phyloP scores from a whole-genome alignment of 2,888 invertebrate species.

The Eretmocerus hayati region DNA sequence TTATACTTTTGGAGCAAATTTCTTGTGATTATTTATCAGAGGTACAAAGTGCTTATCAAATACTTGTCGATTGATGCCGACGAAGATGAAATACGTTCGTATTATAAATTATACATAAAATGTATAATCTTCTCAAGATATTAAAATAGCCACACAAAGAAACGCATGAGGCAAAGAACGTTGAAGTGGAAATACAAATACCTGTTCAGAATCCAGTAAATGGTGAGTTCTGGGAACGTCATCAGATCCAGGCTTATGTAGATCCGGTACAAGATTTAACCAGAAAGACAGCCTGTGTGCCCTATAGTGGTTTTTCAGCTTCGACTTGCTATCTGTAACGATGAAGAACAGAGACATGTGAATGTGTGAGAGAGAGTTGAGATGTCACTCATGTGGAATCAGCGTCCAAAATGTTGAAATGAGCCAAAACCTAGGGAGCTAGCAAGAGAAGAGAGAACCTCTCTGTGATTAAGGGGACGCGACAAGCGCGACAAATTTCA shows the following conservation, averaged over 20 bases:
- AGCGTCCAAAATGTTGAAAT: too few species aligned
- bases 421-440: too few species aligned
- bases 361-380: not conserved
- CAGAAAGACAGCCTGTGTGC: constrained; percentile 91
- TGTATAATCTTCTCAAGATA: too few species aligned
- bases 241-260: constrained; percentile 80
- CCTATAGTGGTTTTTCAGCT: constrained; percentile 87
- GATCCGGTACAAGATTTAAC: constrained; percentile 88
- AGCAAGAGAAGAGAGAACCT: too few species aligned
- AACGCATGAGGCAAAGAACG: not conserved
- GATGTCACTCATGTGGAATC: too few species aligned
- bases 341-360: not conserved
- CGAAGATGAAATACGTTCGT: too few species aligned
- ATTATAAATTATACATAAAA: too few species aligned
- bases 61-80: too few species aligned
- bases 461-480: not conserved
- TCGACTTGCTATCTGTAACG: constrained; percentile 74
- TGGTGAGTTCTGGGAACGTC: constrained; percentile 82
- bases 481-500: not conserved
- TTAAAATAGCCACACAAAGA: not conserved
- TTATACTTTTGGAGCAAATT: too few species aligned
- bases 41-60: too few species aligned
- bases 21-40: too few species aligned
- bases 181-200: too few species aligned
- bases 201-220: constrained; percentile 66